phyloP scores from a whole-genome alignment of 2,888 invertebrate species.

The Amitus sp. region DNA sequence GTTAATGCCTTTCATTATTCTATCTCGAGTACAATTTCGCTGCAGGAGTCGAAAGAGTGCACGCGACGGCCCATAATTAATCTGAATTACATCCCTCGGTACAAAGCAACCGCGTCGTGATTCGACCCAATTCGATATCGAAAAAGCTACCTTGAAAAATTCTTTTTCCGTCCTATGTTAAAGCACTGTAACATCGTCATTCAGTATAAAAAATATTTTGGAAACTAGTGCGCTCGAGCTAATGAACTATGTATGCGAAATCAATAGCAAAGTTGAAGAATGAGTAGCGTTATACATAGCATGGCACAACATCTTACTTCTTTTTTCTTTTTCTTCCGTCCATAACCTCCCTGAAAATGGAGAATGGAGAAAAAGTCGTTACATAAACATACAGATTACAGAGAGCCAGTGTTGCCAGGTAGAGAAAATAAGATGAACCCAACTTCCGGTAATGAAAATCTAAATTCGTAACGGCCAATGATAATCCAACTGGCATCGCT shows the following conservation, averaged over 20 bases:
- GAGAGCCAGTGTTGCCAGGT: constrained; percentile 48
- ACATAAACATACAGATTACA: constrained; percentile 62
- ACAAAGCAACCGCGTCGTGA: too few species aligned
- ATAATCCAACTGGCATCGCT: constrained; percentile 15
- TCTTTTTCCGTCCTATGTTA: too few species aligned
- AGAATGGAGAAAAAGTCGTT: constrained; percentile 66
- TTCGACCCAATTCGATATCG: too few species aligned
- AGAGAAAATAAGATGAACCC: not conserved
- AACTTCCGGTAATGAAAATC: not conserved
- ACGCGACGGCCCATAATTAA: too few species aligned
- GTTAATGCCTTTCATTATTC: constrained; percentile 13
- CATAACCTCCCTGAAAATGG: constrained; percentile 87
- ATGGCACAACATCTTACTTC: constrained; percentile 83
- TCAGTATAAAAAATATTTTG: too few species aligned
- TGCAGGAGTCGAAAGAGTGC: too few species aligned
- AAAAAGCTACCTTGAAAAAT: too few species aligned
- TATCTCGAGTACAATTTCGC: too few species aligned
- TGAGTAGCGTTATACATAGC: constrained; percentile 59
- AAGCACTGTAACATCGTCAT: constrained; percentile 31
- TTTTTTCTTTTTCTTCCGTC: constrained; percentile 98
- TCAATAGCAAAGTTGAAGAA: constrained; percentile 44
- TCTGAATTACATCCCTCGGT: too few species aligned
- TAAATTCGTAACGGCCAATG: constrained; percentile 10
- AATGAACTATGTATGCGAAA: constrained; percentile 36
- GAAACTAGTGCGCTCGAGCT: constrained; percentile 31